Evolutionary conservation across 2,888 invertebrate species (phyloP).

Genomic region (Andrena flavipes): DNA sequence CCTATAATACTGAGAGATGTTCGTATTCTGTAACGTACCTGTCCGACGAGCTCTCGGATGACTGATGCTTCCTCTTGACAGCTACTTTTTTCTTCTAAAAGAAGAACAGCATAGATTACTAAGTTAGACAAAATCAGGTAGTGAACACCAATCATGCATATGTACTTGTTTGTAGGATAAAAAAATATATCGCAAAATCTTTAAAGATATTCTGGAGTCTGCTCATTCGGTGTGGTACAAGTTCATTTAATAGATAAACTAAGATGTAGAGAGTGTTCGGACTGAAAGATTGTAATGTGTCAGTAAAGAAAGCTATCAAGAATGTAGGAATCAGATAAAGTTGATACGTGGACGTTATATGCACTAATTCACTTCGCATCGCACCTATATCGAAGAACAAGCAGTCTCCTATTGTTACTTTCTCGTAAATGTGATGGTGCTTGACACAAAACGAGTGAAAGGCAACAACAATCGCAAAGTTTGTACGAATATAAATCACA

Average conservation of each 20-base stretch:
- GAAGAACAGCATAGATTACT: conserved; percentile 72
- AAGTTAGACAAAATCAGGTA: conserved; percentile 51
- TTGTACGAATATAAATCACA: conserved; percentile 76
- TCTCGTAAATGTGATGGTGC: conserved; percentile 77
- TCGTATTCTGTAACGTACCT: conserved; percentile 82
- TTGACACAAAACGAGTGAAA: conserved; percentile 82
- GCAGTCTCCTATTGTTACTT: conserved; percentile 70
- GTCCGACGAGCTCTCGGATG: conserved; percentile 86
- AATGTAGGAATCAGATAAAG: conserved; percentile 20
- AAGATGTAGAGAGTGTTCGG: conserved; percentile 22
- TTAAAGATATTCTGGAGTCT: conserved; percentile 69
- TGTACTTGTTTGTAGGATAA: conserved; percentile 73
- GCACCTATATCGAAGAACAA: conserved; percentile 65
- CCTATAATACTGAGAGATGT: not conserved
- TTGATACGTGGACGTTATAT: conserved; percentile 11
- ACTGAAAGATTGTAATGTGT: conserved; percentile 11
- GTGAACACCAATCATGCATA: conserved; percentile 81
- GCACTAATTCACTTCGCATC: conserved; percentile 30
- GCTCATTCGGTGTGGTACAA: conserved; percentile 68
- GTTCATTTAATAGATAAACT: conserved; percentile 6
- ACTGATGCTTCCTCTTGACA: conserved; percentile 86
- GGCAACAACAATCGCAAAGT: conserved; percentile 75
- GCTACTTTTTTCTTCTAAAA: conserved; percentile 87
- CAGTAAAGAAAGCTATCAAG: conserved; percentile 6
- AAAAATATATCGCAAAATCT: conserved; percentile 65